A percentile compares a stretch with the other conserved stretches of the same genome.
These are phyloP conservation scores for Eurois occulta DNA, from an alignment of 2,888 invertebrate genomes.

Conservation along the genomic window DNA sequence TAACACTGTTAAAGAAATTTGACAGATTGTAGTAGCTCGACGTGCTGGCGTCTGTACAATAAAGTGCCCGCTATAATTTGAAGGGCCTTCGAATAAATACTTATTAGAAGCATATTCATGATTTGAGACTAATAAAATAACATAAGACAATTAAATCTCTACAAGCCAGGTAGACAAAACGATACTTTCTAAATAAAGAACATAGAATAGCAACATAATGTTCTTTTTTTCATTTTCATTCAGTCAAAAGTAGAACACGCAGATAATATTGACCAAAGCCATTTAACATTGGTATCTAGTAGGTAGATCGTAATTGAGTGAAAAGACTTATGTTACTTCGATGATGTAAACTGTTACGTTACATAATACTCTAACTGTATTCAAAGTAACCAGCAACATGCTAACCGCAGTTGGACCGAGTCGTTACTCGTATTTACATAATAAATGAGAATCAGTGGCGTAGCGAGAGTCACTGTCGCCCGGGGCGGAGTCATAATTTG, in stretches of 20 bases:
- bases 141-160: background rate
- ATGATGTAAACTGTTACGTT: constrained; percentile 61
- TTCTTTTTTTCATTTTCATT: background rate
- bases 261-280: constrained; percentile 40
- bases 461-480: too few species aligned
- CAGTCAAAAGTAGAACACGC: constrained; percentile 42
- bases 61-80: background rate
- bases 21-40: too few species aligned
- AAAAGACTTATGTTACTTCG: constrained; percentile 36
- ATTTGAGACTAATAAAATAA: background rate
- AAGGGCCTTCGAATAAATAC: background rate
- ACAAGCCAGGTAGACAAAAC: background rate
- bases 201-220: background rate
- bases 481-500: too few species aligned
- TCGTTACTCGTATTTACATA: constrained; percentile 64
- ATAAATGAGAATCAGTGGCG: constrained; percentile 46
- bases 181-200: constrained; percentile 4
- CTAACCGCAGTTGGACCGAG: constrained; percentile 51
- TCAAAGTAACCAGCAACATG: constrained; percentile 63
- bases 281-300: constrained; percentile 21
- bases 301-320: constrained; percentile 39
- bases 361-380: constrained; percentile 67
- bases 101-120: background rate
- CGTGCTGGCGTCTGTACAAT: too few species aligned
- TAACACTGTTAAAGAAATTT: too few species aligned